Percentiles rank a stretch among this genome's conserved stretches.
Evolutionary conservation across 2,888 invertebrate species (phyloP).

Genomic region (Platycheirus albimanus): DNA sequence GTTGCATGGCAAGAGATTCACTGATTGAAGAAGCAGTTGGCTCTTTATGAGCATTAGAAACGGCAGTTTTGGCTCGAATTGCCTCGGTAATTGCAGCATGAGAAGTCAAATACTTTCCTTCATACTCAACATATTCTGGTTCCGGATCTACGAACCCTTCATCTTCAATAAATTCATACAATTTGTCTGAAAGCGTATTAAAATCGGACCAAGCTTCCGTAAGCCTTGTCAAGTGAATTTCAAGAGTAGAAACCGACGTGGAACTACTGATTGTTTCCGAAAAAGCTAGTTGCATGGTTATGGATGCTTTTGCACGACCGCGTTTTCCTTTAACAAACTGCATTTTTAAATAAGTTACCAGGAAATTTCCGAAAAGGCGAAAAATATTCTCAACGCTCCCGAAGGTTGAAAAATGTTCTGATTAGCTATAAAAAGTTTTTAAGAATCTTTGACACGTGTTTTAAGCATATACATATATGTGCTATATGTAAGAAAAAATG

Average conservation of each 20-base stretch:
- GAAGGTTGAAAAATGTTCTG: no score
- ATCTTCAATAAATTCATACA: background rate
- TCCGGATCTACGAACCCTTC: background rate
- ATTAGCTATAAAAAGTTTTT: no score
- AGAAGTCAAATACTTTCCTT: background rate
- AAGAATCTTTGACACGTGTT: no score
- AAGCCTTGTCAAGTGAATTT: slow-evolving; percentile 3
- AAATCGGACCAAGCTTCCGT: background rate
- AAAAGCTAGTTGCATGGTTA: background rate
- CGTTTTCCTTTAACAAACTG: slow-evolving; percentile 8
- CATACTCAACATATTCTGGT: background rate
- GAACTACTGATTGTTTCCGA: background rate
- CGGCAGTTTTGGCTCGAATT: background rate
- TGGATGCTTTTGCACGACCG: background rate
- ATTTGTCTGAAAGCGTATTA: background rate
- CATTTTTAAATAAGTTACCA: background rate
- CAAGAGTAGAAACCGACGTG: background rate
- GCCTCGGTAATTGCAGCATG: background rate
- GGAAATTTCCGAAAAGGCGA: no score
- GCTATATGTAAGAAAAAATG: no score
- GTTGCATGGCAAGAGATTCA: background rate
- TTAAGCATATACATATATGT: no score
- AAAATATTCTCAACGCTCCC: no score
- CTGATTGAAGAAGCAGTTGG: background rate
- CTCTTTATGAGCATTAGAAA: background rate